Evolutionary conservation across 2,113 vertebrate genomes (phyloP).

Genomic region (Melanotaenia duboulayi): DNA sequence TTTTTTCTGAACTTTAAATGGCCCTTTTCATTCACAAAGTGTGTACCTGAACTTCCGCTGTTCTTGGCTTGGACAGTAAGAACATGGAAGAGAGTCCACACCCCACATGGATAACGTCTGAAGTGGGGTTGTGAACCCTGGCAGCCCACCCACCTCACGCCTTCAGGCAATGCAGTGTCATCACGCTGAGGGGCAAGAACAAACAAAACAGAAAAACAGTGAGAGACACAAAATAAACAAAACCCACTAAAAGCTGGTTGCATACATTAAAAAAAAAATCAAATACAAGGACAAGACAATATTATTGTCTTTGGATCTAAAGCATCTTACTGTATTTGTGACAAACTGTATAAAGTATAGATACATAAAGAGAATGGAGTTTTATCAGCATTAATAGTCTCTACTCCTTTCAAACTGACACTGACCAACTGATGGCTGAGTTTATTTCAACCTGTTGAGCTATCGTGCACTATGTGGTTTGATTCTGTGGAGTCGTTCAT

Average conservation of each 20-base stretch:
- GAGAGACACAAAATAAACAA: neutral
- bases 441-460: too few species aligned
- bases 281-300: too few species aligned
- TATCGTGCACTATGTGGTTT: too few species aligned
- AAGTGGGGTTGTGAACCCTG: constrained; percentile 87
- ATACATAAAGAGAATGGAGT: too few species aligned
- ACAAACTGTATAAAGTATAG: too few species aligned
- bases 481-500: too few species aligned
- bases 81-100: constrained; percentile 94
- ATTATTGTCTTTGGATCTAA: too few species aligned
- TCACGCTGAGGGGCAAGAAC: constrained; percentile 57
- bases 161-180: constrained; percentile 78
- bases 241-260: neutral
- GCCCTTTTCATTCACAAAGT: constrained; percentile 11
- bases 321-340: too few species aligned
- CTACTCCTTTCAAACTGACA: too few species aligned
- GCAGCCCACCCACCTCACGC: constrained; percentile 89
- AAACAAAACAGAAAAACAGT: constrained; percentile 2
- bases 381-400: too few species aligned
- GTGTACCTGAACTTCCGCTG: constrained; percentile 59
- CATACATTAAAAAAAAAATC: neutral
- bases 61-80: constrained; percentile 87
- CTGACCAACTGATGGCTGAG: too few species aligned
- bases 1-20: constrained; percentile 23
- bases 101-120: constrained; percentile 90